Base-by-base conservation (phyloP, 2,888 invertebrate species). In the Epistrophe eligans region DNA sequence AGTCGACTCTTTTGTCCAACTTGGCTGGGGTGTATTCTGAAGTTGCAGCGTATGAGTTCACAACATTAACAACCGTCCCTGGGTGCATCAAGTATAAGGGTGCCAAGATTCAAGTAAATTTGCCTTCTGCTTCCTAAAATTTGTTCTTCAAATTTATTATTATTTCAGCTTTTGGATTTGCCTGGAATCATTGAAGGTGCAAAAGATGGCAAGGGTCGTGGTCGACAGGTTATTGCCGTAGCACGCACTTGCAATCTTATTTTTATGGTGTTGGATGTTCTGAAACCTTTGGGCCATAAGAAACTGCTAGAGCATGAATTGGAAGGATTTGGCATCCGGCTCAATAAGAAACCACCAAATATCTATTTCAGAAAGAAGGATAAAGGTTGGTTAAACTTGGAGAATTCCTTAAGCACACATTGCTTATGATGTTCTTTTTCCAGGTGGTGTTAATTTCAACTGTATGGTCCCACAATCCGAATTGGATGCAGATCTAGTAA, bases 151-250 rank as follows among this genome's bases (percentile, higher is more conserved):
- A 2, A 52, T 28, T 3, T 28, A 2, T 66, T 17, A 48, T 45
- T 13, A n/a, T 66, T 81, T 28, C 58, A 99, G 97, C 94, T 99
- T 79, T 95, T 99, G 11, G 99, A 99, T 95, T 95, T 99, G 90
- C 99, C 99, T 85, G 99, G 99, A 94, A 99, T 99, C 92, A 99
- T 99, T 90, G 99, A 99, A 94, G 99, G 99, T 88, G 99, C 99
- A 0, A 99, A 99, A 92, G 99, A 99, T 92, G 99, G 99, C 88
- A 99, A 99, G 93, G 99, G 99, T 94, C 94, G 99, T 93, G 99
- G 99, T 94, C 95, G 99, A 87, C 99, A 99, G 93, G 99, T 99
- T 5, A 99, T 99, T 90, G 99, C 99, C 1, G 99, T 99, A 0
- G 99, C 99, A 0, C 94, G 99, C 76, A 99, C 99, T 0, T 99